Base-by-base conservation (phyloP, 2,888 invertebrate species). In the Pilophorus perplexus region DNA sequence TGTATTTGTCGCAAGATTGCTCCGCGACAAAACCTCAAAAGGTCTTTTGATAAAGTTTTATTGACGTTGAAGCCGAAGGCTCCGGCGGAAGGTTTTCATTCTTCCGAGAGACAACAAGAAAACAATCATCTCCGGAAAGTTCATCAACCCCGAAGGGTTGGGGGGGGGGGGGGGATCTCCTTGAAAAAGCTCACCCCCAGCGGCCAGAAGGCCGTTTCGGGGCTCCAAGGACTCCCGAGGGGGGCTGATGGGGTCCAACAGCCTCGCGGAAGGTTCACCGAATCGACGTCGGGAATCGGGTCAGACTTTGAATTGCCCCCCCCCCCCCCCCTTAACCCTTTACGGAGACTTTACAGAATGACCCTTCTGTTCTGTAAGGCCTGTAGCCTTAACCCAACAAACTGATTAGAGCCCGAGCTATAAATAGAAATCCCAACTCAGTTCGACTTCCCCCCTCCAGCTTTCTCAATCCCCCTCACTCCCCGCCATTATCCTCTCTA, bases 241-340 rank as follows among this genome's bases (percentile, higher is more conserved):
- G 42, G 42, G 6, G 42, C 33, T n/a, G 33, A 33, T 12, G 33
- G 12, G 12, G 6, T 33, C 33, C 33, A 8, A 33, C 6, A 33
- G 37, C 28, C 18, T 12, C 37, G 14, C 55, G 37, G 55, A 55
- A n/a, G n/a, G 55, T 55, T 55, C 55, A 38, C 38, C 55, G 55
- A 55, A 55, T 55, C 55, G 55, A 38, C 55, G n/a, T 55, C 37
- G 55, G 55, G 38, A 55, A 55, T 55, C 55, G 16, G 55, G 55
- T 55, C 55, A 55, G 38, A 37, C 38, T 55, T 55, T 37, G 38
- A 55, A 38, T 38, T 20, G 55, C 12, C 6, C 22, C 38, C 22
- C 38, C 22, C 38, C 22, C 22, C 38, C 38, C 20, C n/a, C n/a
- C n/a, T n/a, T n/a, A n/a, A n/a, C n/a, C n/a, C n/a, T n/a, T n/a